These are phyloP conservation scores for Haliaeetus leucogaster DNA, from an alignment of 2,113 vertebrate species.

Conservation along the genomic window DNA sequence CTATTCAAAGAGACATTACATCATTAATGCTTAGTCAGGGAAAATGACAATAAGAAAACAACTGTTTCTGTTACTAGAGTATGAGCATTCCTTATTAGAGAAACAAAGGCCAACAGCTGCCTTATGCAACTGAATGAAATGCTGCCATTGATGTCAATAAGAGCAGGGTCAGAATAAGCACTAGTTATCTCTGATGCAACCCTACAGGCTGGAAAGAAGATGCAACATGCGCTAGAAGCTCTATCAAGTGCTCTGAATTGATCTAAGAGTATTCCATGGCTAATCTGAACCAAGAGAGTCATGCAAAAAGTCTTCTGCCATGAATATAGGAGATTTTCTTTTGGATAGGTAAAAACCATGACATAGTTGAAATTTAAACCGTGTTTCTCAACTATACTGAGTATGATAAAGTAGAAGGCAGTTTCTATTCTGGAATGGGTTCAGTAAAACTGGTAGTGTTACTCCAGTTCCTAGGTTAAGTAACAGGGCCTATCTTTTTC, in stretches of 20 bases:
- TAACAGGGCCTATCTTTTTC: neutral
- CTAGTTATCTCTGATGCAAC: neutral
- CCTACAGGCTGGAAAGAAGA: neutral
- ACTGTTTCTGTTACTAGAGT: neutral
- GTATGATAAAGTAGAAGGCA: neutral
- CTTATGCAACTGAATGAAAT: neutral
- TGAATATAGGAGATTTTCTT: neutral
- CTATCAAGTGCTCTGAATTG: accelerated
- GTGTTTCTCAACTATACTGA: neutral
- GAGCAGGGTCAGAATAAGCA: neutral
- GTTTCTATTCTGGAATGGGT: neutral
- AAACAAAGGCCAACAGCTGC: neutral
- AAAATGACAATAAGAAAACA: neutral
- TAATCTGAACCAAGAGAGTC: neutral
- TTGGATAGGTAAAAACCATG: neutral
- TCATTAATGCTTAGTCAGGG: neutral
- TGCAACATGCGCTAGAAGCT: neutral
- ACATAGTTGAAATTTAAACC: neutral
- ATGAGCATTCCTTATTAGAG: neutral
- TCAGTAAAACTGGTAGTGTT: neutral
- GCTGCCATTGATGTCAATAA: neutral
- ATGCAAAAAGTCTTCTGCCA: neutral
- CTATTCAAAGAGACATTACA: neutral
- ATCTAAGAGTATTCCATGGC: neutral
- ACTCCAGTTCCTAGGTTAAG: neutral